Percentiles rank a stretch among this genome's conserved stretches.
phyloP scores from a whole-genome alignment of 2,797 vertebrate species.

The Coregonus ussuriensis region DNA sequence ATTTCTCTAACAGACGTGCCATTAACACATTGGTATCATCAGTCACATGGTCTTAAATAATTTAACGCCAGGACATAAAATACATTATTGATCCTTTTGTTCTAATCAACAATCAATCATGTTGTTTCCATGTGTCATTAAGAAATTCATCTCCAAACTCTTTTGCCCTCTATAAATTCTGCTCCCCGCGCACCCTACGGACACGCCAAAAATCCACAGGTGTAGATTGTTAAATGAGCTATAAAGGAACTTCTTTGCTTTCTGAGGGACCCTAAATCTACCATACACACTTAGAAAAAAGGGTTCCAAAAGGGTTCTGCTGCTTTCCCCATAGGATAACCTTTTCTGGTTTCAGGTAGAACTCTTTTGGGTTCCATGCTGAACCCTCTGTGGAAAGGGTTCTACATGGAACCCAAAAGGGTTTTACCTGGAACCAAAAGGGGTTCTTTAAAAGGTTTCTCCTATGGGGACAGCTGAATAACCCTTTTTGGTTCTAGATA shows the following conservation, averaged over 20 bases:
- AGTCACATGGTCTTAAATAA: constrained; percentile 18
- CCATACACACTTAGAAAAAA: too few relatives aligned
- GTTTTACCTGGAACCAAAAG: too few relatives aligned
- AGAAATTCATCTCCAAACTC: background rate
- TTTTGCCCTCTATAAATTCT: constrained; percentile 18
- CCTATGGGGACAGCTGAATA: too few relatives aligned
- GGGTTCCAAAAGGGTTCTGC: too few relatives aligned
- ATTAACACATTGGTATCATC: constrained; percentile 19
- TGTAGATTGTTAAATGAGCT: background rate
- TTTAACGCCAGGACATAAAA: constrained; percentile 16
- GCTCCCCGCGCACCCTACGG: background rate
- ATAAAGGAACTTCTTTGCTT: constrained; percentile 17
- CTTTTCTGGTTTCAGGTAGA: too few relatives aligned
- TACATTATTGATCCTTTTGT: constrained; percentile 14
- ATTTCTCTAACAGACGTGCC: constrained; percentile 19
- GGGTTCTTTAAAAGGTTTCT: too few relatives aligned
- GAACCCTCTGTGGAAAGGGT: too few relatives aligned
- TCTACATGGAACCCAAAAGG: too few relatives aligned
- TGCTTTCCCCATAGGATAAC: too few relatives aligned
- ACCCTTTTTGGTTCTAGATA: too few relatives aligned
- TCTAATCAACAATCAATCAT: background rate
- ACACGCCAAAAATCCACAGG: background rate
- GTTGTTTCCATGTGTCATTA: constrained; percentile 22
- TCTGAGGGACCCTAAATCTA: constrained; percentile 4
- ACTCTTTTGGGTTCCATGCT: too few relatives aligned